Conservation (phyloP, 92 coral and sea anemone genomes). For the Umimayanthus kanabou region DNA sequence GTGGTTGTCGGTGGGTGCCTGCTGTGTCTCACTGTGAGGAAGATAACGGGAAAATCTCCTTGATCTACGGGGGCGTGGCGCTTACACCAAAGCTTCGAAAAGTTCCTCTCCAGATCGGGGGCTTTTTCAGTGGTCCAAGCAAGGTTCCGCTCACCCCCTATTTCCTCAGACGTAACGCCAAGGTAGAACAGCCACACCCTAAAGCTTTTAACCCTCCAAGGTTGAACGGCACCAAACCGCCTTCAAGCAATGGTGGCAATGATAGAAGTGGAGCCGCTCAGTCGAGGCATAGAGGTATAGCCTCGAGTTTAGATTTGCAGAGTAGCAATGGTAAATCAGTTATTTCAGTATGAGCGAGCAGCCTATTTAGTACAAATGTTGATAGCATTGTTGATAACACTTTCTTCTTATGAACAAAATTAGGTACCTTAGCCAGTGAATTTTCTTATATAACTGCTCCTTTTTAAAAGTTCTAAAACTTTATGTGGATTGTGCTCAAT, state of each 20-base stretch:
- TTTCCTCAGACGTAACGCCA: not conserved
- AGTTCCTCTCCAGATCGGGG: not conserved
- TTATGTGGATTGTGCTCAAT: not conserved
- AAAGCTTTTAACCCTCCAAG: not conserved
- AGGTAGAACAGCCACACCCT: not conserved
- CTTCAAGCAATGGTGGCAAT: not conserved
- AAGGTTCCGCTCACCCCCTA: not conserved
- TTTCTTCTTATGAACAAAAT: not conserved
- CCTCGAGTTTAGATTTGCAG: not conserved
- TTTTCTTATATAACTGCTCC: not conserved
- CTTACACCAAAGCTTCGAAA: not conserved
- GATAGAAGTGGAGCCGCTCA: not conserved
- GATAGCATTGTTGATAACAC: not conserved
- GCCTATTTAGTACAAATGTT: not conserved
- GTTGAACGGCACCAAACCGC: not conserved
- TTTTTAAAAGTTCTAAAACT: too few species aligned
- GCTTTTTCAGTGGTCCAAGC: not conserved
- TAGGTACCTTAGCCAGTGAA: not conserved
- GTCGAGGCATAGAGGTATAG: not conserved
- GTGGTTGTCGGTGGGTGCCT: constrained; percentile 48
- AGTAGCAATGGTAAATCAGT: too few species aligned
- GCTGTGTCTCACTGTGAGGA: constrained; percentile 41
- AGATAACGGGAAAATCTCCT: constrained; percentile 15
- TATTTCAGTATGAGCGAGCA: too few species aligned
- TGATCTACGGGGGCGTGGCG: constrained; percentile 43